Evolutionary conservation across 2,888 invertebrate species (phyloP), one percentile per base, ranked within the genome.

Genomic region (Dolichomitus sp.): DNA sequence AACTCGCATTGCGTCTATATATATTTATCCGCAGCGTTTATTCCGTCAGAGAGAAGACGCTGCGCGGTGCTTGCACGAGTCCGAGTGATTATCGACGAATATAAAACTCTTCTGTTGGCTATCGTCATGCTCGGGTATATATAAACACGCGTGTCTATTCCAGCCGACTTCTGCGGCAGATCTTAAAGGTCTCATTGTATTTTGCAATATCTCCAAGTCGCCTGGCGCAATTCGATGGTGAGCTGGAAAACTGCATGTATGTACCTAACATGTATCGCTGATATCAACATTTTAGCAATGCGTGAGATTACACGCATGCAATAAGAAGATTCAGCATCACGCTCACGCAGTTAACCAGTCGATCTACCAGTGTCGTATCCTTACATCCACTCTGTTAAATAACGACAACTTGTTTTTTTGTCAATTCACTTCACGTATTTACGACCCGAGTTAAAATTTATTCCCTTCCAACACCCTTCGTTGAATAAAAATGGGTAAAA

Each of bases 111-210:
- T 23, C 68, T 66, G 76, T 70, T 75, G 70, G 66, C 83, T 69
- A 80, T 80, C 83, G 17, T 45, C 59, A 14, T 59, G 48, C 52
- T 37, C 59, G 4, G 17, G 33, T 61, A 19, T 17, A 37, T 11
- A 37, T 11, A 37, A 27, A 63, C 42, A 72, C 69, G 68, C 77
- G 75, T 78, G 17, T 79, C 59, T 70, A 57, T 77, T 65, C 70
- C 54, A 57, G 14, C 57, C 76, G 42, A 77, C 52, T 79, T 66
- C 65, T 68, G 63, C 83, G 72, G 74, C 30, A 65, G 37, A 63
- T 77, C 52, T 80, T 69, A 81, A 86, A 86, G 85, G 84, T 84
- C 81, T 86, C 54, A 83, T 86, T 84, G 81, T 86, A 84, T 86
- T 83, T 83, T 78, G 85, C 85, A 84, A 85, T 37, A 33, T 81